phyloP scores from a whole-genome alignment of 2,888 invertebrate genomes.

The Lycocerus yunnanus region DNA sequence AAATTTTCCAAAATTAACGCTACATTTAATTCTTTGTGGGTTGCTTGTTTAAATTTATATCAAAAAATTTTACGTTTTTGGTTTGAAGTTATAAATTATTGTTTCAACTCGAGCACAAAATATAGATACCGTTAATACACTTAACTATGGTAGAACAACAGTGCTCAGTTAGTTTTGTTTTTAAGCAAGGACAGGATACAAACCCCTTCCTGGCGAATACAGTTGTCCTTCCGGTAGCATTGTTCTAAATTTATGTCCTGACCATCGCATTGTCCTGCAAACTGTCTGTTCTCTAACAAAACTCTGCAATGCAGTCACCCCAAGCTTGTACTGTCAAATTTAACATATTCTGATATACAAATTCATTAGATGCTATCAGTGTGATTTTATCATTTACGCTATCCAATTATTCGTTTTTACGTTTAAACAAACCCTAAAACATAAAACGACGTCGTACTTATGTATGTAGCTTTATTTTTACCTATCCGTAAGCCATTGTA shows the following conservation, averaged over 20 bases:
- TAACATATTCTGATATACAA: background rate
- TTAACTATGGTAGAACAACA: slow-evolving; percentile 17
- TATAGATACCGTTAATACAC: slow-evolving; percentile 16
- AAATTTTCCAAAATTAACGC: background rate
- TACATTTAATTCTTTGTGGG: background rate
- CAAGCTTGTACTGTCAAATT: slow-evolving; percentile 27
- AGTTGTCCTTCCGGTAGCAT: slow-evolving; percentile 52
- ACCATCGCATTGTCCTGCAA: slow-evolving; percentile 51
- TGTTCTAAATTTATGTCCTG: slow-evolving; percentile 54
- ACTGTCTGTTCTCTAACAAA: slow-evolving; percentile 49
- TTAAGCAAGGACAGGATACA: slow-evolving; percentile 49
- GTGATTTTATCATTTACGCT: background rate
- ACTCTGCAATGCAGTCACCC: slow-evolving; percentile 50
- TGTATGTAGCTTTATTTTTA: background rate
- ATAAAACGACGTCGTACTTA: background rate
- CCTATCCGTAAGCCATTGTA: background rate
- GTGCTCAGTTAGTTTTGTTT: slow-evolving; percentile 41
- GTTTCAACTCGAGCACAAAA: background rate
- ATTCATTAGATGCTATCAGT: background rate
- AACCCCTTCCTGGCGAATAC: slow-evolving; percentile 50
- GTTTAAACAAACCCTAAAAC: background rate
- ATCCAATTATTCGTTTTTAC: background rate
- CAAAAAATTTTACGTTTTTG: background rate
- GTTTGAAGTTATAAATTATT: background rate
- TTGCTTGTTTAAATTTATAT: background rate